phyloP scores from a whole-genome alignment of 2,797 vertebrate species.

The Gouania willdenowi region DNA sequence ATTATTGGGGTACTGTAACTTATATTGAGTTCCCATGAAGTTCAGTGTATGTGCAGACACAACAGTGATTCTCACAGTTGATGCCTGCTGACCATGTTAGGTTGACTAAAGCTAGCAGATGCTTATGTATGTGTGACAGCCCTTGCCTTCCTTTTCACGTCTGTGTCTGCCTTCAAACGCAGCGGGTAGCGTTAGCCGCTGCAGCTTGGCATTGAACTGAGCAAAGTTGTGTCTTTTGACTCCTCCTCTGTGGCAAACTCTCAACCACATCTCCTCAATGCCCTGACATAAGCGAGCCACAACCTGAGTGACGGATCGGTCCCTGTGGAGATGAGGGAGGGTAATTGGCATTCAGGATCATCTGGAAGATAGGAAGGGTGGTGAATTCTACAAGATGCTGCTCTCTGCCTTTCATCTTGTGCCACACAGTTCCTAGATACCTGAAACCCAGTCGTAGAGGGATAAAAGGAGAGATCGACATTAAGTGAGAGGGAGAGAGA shows the following conservation, averaged over 20 bases:
- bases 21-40: too few relatives aligned
- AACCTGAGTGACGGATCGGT: constrained; percentile 74
- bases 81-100: neutral
- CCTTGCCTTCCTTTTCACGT: neutral
- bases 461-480: constrained; percentile 17
- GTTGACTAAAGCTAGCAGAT: too few relatives aligned
- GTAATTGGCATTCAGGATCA: constrained; percentile 81
- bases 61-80: constrained; percentile 1
- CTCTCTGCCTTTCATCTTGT: constrained; percentile 51
- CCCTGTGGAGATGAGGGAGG: constrained; percentile 59
- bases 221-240: constrained; percentile 31
- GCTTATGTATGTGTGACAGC: neutral
- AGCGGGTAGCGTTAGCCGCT: constrained; percentile 1
- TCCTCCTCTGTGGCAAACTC: constrained; percentile 38
- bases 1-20: too few relatives aligned
- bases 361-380: constrained; percentile 68
- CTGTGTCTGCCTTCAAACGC: neutral
- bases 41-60: too few relatives aligned
- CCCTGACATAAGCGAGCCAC: constrained; percentile 41
- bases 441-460: constrained; percentile 49
- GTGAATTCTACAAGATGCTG: constrained; percentile 54
- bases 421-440: constrained; percentile 59
- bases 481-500: constrained; percentile 5
- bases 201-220: constrained; percentile 19
- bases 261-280: constrained; percentile 26